These are phyloP conservation scores for Champsocephalus esox DNA, from an alignment of 2,797 vertebrate genomes.

Conservation along the genomic window DNA sequence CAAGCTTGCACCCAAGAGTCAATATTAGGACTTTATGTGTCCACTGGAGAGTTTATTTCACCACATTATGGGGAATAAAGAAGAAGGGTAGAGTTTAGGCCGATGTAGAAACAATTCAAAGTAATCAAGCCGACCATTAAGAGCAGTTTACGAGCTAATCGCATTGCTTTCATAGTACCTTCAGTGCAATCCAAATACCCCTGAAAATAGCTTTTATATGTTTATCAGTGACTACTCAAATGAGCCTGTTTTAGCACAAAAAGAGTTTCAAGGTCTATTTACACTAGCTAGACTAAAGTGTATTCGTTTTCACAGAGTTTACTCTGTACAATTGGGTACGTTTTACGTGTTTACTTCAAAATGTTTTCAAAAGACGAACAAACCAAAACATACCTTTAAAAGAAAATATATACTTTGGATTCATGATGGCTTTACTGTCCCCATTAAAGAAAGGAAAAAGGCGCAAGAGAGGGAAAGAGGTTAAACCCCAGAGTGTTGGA, in stretches of 20 bases:
- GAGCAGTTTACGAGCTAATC: neutral
- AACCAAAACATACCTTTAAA: too few species aligned
- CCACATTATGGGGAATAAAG: constrained; percentile 3
- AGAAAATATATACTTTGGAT: too few species aligned
- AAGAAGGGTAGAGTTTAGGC: neutral
- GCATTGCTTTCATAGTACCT: neutral
- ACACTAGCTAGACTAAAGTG: neutral
- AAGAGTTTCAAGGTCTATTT: neutral
- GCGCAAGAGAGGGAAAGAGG: too few species aligned
- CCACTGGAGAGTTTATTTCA: neutral
- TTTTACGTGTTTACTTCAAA: neutral
- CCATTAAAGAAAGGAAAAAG: too few species aligned
- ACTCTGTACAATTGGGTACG: neutral
- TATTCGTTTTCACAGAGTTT: neutral
- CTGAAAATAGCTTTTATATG: neutral
- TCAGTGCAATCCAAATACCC: neutral
- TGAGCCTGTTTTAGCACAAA: neutral
- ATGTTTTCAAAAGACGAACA: too few species aligned
- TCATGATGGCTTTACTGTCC: too few species aligned
- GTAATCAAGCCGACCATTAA: constrained; percentile 15
- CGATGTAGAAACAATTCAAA: constrained; percentile 8
- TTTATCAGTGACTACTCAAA: constrained; percentile 7
- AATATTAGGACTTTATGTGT: neutral
- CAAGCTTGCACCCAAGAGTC: neutral
- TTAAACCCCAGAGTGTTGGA: too few species aligned